Evolutionary conservation across 2,888 invertebrate species (phyloP).

Genomic region (Petrolisthes cinctipes): DNA sequence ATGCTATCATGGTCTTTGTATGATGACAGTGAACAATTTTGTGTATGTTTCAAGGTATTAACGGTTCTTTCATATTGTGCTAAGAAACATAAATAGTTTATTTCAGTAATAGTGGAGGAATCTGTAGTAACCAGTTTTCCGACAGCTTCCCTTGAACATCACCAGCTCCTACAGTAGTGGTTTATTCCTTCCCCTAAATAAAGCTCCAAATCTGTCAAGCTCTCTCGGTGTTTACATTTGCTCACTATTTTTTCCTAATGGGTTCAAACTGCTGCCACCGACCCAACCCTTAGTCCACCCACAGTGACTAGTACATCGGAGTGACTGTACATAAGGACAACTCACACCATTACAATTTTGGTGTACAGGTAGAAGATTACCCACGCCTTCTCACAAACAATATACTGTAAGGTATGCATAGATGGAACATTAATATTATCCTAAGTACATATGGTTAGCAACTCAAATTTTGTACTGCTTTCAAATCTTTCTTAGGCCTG

Average conservation of each 20-base stretch:
- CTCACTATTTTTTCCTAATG: constrained; percentile 7
- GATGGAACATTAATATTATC: not conserved
- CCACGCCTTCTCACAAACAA: constrained; percentile 26
- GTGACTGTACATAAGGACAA: constrained; percentile 36
- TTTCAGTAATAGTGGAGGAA: too few species aligned
- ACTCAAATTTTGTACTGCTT: constrained; percentile 13
- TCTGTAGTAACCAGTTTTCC: too few species aligned
- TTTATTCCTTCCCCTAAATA: constrained; percentile 8
- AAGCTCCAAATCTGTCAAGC: constrained; percentile 9
- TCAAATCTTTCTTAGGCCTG: not conserved
- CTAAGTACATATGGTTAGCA: not conserved
- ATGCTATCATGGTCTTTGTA: too few species aligned
- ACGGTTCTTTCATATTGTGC: too few species aligned
- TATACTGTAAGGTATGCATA: not conserved
- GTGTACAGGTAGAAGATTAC: constrained; percentile 47
- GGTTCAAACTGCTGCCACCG: constrained; percentile 21
- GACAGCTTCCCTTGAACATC: too few species aligned
- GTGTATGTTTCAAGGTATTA: too few species aligned
- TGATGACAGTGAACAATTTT: too few species aligned
- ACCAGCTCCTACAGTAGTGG: too few species aligned
- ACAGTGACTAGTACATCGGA: constrained; percentile 52
- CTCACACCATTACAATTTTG: constrained; percentile 31
- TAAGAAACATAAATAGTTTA: too few species aligned
- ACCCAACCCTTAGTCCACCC: constrained; percentile 37
- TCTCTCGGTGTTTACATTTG: not conserved